Evolutionary conservation across 2,888 invertebrate species (phyloP).

Genomic region (Chalcosyrphus nemorum): DNA sequence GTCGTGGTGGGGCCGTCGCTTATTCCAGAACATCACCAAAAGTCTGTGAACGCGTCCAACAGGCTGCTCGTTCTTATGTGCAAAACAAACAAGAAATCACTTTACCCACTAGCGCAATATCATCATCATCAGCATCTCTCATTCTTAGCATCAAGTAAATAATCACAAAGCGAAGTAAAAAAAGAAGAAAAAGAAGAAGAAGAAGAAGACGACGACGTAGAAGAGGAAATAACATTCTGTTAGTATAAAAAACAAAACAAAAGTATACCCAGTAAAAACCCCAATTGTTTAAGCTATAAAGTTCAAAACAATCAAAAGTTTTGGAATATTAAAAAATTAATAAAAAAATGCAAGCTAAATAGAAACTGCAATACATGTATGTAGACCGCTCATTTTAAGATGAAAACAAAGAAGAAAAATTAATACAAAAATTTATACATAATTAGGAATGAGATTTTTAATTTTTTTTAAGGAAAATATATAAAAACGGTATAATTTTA

Average conservation of each 20-base stretch:
- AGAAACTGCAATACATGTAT: background rate
- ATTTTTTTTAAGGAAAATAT: background rate
- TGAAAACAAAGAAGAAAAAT: background rate
- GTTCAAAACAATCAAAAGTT: background rate
- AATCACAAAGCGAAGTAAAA: background rate
- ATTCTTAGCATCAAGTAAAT: slow-evolving; percentile 17
- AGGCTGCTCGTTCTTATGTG: background rate
- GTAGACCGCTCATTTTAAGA: background rate
- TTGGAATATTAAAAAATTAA: background rate
- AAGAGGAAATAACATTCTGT: slow-evolving; percentile 59
- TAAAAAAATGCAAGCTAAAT: background rate
- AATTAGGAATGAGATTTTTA: background rate
- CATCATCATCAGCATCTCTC: slow-evolving; percentile 55
- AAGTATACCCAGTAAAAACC: too few relatives aligned
- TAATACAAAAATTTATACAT: background rate
- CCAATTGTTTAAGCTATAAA: too few relatives aligned
- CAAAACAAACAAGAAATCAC: slow-evolving; percentile 12
- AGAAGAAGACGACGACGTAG: background rate
- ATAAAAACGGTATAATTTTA: background rate
- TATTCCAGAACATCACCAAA: slow-evolving; percentile 93
- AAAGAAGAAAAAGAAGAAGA: slow-evolving; percentile 4
- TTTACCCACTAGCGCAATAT: slow-evolving; percentile 49
- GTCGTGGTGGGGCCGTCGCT: slow-evolving; percentile 94
- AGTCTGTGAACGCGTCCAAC: slow-evolving; percentile 84
- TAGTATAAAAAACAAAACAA: slow-evolving; percentile 31